Conservation (phyloP, 2,113 vertebrate genomes). For the Zosterops lateralis region DNA sequence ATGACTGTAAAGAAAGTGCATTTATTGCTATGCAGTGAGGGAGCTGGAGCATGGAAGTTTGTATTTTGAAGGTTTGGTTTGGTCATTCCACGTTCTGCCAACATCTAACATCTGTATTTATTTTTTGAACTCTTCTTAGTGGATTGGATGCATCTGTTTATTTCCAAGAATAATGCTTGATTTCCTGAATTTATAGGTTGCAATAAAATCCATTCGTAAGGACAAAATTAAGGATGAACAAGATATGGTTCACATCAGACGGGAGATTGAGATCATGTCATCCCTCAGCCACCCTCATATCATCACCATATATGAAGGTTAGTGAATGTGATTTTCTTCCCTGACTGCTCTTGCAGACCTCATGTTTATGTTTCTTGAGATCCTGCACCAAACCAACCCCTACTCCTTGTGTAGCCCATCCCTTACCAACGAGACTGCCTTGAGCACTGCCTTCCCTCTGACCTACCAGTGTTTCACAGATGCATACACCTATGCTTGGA, state of each 20-base stretch:
- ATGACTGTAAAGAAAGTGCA: constrained; percentile 1
- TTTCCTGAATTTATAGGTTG: constrained; percentile 89
- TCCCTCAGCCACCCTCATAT: constrained; percentile 97
- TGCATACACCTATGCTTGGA: background rate
- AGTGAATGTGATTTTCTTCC: constrained; percentile 55
- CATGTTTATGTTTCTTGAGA: constrained; percentile 53
- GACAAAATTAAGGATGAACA: constrained; percentile 99
- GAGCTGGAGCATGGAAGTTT: background rate
- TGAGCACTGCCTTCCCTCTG: background rate
- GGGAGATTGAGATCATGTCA: constrained; percentile 99
- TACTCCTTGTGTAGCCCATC: background rate
- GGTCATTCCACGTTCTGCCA: constrained; percentile 66
- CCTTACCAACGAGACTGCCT: background rate
- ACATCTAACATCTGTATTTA: constrained; percentile 78
- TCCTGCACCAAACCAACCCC: background rate
- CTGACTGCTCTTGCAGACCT: constrained; percentile 35
- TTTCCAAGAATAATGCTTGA: constrained; percentile 76
- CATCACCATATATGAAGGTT: constrained; percentile 99
- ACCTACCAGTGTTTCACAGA: background rate
- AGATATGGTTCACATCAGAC: constrained; percentile 98
- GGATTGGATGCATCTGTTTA: constrained; percentile 72
- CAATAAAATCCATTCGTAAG: constrained; percentile 98
- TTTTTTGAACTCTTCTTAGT: constrained; percentile 69
- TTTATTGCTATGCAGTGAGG: constrained; percentile 45
- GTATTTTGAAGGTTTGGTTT: constrained; percentile 62